phyloP scores from a whole-genome alignment of 2,888 invertebrate genomes.

The Bimastos eiseni region DNA sequence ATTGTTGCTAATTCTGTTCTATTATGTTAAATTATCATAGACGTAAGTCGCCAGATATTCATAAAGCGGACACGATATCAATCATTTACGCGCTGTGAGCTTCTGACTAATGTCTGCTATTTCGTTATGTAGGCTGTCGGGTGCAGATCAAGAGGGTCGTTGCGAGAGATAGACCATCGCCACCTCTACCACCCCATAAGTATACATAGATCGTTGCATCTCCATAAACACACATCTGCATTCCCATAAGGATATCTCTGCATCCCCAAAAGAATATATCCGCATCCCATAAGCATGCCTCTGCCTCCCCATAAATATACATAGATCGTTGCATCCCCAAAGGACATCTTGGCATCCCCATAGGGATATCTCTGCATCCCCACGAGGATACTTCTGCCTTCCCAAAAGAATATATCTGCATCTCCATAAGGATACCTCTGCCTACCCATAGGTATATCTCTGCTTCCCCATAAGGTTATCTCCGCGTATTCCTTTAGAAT shows the following conservation, averaged over 20 bases:
- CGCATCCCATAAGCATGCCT: no score
- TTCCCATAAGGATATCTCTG: no score
- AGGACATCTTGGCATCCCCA: no score
- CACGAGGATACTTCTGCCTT: neutral
- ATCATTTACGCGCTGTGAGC: neutral
- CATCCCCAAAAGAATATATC: no score
- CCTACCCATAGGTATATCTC: no score
- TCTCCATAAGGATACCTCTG: no score
- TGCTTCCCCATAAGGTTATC: no score
- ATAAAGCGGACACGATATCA: neutral
- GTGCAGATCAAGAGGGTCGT: slow-evolving; percentile 1
- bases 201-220: neutral
- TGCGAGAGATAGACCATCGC: neutral
- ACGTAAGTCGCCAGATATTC: neutral
- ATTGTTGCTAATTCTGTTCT: slow-evolving; percentile 13
- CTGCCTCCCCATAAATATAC: neutral
- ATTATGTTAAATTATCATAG: slow-evolving; percentile 13
- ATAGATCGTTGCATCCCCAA: neutral
- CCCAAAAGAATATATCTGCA: neutral
- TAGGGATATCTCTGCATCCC: no score
- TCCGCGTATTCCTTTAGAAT: no score
- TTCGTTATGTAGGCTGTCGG: neutral
- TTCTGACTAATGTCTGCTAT: neutral
- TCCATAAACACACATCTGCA: no score
- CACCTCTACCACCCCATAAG: neutral